Evolutionary conservation across 2,888 invertebrate genomes (phyloP).

Genomic region (Phasia obesa): DNA sequence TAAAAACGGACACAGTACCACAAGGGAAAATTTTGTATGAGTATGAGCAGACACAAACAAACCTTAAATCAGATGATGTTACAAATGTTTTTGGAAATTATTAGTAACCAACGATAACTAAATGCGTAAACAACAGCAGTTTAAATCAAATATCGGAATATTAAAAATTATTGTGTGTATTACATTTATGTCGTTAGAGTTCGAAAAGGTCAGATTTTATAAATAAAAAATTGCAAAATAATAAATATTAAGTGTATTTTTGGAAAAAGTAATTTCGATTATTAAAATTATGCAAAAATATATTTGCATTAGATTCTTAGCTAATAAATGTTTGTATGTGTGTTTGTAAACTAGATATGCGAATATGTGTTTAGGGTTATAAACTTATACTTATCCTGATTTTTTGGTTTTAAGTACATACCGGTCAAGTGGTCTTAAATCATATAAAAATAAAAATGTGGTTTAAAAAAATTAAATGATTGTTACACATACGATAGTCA

Average conservation of each 20-base stretch:
- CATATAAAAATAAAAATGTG: background rate
- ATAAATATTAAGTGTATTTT: too few species aligned
- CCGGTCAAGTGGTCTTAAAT: constrained; percentile 12
- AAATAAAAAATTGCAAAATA: too few species aligned
- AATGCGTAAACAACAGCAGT: constrained; percentile 63
- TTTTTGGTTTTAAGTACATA: background rate
- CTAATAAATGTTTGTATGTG: background rate
- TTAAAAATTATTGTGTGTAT: constrained; percentile 16
- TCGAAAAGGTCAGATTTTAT: constrained; percentile 33
- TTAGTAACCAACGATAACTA: constrained; percentile 68
- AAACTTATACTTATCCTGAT: background rate
- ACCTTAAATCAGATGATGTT: constrained; percentile 55
- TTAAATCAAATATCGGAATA: constrained; percentile 24
- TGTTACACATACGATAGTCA: constrained; percentile 3
- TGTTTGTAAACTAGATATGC: background rate
- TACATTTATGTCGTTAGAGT: constrained; percentile 1
- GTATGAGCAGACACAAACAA: background rate
- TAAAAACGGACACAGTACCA: background rate
- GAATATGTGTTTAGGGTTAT: background rate
- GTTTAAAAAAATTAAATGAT: background rate
- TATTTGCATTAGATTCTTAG: background rate
- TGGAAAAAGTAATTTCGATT: too few species aligned
- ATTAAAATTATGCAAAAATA: background rate
- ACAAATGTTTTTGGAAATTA: constrained; percentile 54
- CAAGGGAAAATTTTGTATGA: constrained; percentile 27